A percentile compares a stretch with the other conserved stretches of the same genome.
phyloP scores from a whole-genome alignment of 2,113 vertebrate species.

The Grammomys surdaster region DNA sequence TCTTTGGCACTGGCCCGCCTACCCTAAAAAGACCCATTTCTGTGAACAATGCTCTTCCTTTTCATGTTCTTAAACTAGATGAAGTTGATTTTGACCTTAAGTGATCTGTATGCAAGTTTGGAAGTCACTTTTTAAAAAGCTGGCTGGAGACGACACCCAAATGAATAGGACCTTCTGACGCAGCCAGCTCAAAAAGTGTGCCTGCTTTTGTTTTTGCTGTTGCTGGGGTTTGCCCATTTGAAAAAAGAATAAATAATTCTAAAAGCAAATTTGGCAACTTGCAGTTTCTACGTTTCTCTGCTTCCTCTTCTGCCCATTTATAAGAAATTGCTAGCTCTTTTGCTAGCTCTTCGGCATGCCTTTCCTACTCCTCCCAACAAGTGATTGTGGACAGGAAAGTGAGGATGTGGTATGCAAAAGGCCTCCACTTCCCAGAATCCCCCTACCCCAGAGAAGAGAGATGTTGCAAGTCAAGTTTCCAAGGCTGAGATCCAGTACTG shows the following conservation, averaged over 20 bases:
- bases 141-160: conserved; percentile 20
- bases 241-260: conserved; percentile 64
- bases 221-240: conserved; percentile 56
- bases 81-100: conserved; percentile 62
- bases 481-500: background rate
- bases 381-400: background rate
- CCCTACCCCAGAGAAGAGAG: background rate
- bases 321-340: background rate
- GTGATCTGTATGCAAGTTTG: conserved; percentile 67
- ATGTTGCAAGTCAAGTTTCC: background rate
- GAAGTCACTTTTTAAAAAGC: background rate
- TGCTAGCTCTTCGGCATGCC: background rate
- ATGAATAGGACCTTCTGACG: conserved; percentile 49
- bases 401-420: background rate
- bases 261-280: conserved; percentile 62
- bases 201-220: conserved; percentile 66
- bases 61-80: conserved; percentile 65
- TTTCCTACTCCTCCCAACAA: background rate
- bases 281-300: conserved; percentile 53
- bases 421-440: background rate
- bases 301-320: background rate
- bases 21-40: conserved; percentile 17
- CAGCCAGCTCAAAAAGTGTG: conserved; percentile 44
- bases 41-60: conserved; percentile 10
- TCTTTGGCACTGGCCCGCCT: conserved; percentile 12